A percentile compares a stretch with the other conserved stretches of the same genome.
Evolutionary conservation across 2,888 invertebrate genomes (phyloP).

Genomic region (Yponomeuta malinellus): DNA sequence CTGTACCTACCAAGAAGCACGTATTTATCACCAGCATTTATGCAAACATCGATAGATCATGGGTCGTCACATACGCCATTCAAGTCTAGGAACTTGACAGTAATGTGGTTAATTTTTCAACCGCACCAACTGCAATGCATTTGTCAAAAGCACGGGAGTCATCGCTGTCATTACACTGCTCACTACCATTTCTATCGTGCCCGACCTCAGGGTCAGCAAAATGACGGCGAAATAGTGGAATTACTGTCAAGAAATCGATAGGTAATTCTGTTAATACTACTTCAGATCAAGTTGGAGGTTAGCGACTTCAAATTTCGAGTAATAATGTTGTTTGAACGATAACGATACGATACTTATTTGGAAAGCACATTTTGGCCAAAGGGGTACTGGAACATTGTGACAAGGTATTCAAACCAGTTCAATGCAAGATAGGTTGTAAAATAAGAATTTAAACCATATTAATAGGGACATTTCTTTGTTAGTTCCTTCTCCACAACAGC

Average conservation of each 20-base stretch:
- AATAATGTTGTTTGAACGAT: not conserved
- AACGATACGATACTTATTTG: too few relatives aligned
- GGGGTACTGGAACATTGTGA: too few relatives aligned
- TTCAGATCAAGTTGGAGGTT: not conserved
- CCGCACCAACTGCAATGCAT: not conserved
- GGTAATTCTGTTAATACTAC: not conserved
- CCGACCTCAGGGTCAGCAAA: not conserved
- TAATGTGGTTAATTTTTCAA: not conserved
- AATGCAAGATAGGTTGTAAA: too few relatives aligned
- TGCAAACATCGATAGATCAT: not conserved
- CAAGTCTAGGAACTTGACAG: not conserved
- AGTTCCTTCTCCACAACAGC: too few relatives aligned
- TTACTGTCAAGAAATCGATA: not conserved
- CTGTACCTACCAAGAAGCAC: not conserved
- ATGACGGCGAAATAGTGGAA: not conserved
- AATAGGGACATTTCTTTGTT: too few relatives aligned
- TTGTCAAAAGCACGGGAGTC: not conserved
- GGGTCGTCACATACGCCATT: not conserved
- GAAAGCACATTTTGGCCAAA: too few relatives aligned
- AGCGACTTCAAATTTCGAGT: not conserved
- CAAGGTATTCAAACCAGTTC: too few relatives aligned
- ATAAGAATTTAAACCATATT: too few relatives aligned
- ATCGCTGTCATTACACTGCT: not conserved
- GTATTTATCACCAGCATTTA: not conserved
- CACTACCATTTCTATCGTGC: not conserved